These are phyloP conservation scores for Tetraodon nigroviridis DNA, from an alignment of 2,113 vertebrate species.

Conservation along the genomic window DNA sequence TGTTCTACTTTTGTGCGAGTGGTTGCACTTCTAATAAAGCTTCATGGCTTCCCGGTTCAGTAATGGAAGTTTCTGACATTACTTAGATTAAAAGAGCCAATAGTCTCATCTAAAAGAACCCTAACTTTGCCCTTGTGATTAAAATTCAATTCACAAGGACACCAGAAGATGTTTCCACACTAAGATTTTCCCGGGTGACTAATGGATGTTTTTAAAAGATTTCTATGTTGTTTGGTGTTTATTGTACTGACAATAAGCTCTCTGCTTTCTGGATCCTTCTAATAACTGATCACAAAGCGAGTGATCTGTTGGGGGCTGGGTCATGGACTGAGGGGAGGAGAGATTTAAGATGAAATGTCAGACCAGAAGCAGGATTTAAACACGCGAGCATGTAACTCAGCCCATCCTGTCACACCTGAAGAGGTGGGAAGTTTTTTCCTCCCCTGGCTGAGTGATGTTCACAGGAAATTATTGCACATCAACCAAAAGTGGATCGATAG, in stretches of 20 bases:
- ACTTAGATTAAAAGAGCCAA: slow-evolving; percentile 27
- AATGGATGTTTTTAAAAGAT: no score
- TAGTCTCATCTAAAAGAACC: slow-evolving; percentile 41
- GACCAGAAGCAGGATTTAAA: slow-evolving; percentile 18
- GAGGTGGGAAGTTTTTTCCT: slow-evolving; percentile 32
- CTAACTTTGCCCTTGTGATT: slow-evolving; percentile 48
- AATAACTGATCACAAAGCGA: slow-evolving; percentile 15
- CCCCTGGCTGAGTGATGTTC: slow-evolving; percentile 48
- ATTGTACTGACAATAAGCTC: no score
- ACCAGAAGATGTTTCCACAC: slow-evolving; percentile 29
- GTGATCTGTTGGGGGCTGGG: slow-evolving; percentile 5
- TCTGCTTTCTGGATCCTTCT: neutral
- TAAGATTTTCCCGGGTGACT: slow-evolving; percentile 20
- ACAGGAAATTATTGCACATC: slow-evolving; percentile 54
- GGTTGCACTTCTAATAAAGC: slow-evolving; percentile 24
- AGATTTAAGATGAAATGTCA: slow-evolving; percentile 16
- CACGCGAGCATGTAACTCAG: slow-evolving; percentile 37
- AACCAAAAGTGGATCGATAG: slow-evolving; percentile 47
- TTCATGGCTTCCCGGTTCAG: slow-evolving; percentile 30
- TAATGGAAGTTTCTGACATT: slow-evolving; percentile 40
- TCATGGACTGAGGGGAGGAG: slow-evolving; percentile 6
- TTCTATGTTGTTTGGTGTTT: no score
- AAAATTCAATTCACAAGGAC: slow-evolving; percentile 50
- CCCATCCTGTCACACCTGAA: slow-evolving; percentile 34
- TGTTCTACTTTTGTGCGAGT: slow-evolving; percentile 3